Conservation (phyloP, 2,113 vertebrate genomes). For the Phoenicopterus ruber region DNA sequence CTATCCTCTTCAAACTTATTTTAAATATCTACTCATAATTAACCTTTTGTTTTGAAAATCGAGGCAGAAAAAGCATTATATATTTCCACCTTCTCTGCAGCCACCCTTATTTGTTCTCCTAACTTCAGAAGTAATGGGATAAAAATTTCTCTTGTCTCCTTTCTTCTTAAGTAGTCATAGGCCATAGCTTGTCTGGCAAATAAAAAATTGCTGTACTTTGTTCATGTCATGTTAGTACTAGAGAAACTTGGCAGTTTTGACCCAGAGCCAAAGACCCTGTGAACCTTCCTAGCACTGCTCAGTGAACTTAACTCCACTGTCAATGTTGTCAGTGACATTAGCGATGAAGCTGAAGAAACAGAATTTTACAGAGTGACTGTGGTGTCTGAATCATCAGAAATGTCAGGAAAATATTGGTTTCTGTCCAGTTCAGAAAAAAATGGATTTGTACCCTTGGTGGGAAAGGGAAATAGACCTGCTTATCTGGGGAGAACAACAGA, state of each 20-base stretch:
- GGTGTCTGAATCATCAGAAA: background rate
- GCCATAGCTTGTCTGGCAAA: background rate
- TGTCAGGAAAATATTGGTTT: background rate
- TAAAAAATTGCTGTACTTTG: background rate
- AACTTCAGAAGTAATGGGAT: background rate
- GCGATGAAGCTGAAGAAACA: background rate
- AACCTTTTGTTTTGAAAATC: background rate
- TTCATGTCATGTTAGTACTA: conserved; percentile 27
- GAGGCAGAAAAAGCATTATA: background rate
- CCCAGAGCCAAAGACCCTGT: background rate
- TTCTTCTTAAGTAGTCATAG: background rate
- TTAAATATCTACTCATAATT: background rate
- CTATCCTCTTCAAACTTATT: background rate
- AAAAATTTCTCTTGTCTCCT: background rate
- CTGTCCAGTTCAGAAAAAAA: background rate
- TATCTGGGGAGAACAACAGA: background rate
- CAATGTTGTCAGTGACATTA: background rate
- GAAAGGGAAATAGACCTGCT: background rate
- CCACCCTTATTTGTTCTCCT: background rate
- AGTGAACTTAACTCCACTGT: background rate
- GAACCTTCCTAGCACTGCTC: background rate
- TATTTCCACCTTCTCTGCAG: background rate
- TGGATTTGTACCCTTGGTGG: background rate
- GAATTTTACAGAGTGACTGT: background rate
- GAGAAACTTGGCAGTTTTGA: conserved; percentile 9